Evolutionary conservation across 2,113 vertebrate species (phyloP).

Genomic region (Lonchura striata): DNA sequence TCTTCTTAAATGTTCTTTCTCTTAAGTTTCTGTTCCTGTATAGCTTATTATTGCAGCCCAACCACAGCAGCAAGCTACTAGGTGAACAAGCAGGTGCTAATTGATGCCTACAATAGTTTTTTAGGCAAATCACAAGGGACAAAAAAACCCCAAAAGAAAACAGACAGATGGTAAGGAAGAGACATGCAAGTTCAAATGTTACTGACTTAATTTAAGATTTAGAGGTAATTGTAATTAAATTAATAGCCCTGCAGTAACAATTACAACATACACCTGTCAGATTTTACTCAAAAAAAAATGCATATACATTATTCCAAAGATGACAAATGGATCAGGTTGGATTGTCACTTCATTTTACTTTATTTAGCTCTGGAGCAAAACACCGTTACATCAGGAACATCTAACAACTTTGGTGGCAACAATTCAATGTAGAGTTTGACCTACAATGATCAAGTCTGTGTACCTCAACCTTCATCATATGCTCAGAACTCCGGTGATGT

Average conservation of each 20-base stretch:
- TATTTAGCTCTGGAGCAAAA: not conserved
- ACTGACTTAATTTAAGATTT: not conserved
- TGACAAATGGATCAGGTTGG: not conserved
- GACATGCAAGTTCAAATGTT: not conserved
- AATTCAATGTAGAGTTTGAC: not conserved
- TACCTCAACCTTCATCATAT: not conserved
- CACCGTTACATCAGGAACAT: not conserved
- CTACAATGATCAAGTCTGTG: not conserved
- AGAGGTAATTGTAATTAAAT: not conserved
- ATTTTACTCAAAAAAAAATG: not conserved
- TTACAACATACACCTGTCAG: not conserved
- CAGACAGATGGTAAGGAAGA: fast-evolving
- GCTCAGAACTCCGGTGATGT: not conserved
- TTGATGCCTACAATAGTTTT: not conserved
- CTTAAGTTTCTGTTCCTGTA: not conserved
- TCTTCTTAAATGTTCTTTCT: not conserved
- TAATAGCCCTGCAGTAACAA: not conserved
- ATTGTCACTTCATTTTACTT: not conserved
- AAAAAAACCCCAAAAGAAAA: not conserved
- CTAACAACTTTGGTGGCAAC: not conserved
- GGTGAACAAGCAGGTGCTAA: not conserved
- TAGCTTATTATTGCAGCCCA: not conserved
- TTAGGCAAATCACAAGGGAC: not conserved
- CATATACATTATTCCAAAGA: not conserved
- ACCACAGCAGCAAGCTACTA: not conserved